Evolutionary conservation across 2,113 vertebrate species (phyloP).

Genomic region (Panthera leo): DNA sequence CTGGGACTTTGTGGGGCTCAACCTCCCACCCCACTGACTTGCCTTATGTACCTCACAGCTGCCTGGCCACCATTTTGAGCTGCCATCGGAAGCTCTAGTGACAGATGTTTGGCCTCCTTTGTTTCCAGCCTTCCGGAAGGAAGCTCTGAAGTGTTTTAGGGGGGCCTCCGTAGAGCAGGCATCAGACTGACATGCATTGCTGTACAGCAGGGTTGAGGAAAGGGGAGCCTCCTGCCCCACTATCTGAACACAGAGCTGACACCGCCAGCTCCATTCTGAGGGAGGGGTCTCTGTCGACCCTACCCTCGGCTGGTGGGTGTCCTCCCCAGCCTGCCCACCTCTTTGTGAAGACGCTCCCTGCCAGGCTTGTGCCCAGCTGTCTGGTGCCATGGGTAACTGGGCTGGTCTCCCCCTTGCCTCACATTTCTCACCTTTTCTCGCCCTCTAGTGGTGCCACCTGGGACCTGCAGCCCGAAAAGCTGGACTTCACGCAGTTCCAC

Average conservation of each 20-base stretch:
- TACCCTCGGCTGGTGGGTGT: not conserved
- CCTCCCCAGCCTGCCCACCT: not conserved
- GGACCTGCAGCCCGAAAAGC: slow-evolving; percentile 97
- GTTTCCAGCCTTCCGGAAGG: not conserved
- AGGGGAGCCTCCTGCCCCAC: not conserved
- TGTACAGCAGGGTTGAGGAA: not conserved
- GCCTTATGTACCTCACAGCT: not conserved
- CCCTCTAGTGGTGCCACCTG: slow-evolving; percentile 93
- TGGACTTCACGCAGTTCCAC: slow-evolving; percentile 97
- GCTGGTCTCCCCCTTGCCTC: not conserved
- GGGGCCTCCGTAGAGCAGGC: accelerated
- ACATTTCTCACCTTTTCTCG: not conserved
- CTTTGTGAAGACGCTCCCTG: not conserved
- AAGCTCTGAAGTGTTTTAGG: too few relatives aligned
- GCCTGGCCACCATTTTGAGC: not conserved
- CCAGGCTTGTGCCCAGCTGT: accelerated
- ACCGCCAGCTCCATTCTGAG: not conserved
- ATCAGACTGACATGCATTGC: accelerated
- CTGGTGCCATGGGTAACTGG: not conserved
- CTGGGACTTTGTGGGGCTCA: accelerated
- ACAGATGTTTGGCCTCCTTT: not conserved
- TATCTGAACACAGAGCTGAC: not conserved
- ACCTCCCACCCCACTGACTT: not conserved
- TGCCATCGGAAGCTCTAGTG: not conserved
- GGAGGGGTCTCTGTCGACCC: not conserved